Conservation (phyloP, 2,888 invertebrate species). For the Sisyra nigra region DNA sequence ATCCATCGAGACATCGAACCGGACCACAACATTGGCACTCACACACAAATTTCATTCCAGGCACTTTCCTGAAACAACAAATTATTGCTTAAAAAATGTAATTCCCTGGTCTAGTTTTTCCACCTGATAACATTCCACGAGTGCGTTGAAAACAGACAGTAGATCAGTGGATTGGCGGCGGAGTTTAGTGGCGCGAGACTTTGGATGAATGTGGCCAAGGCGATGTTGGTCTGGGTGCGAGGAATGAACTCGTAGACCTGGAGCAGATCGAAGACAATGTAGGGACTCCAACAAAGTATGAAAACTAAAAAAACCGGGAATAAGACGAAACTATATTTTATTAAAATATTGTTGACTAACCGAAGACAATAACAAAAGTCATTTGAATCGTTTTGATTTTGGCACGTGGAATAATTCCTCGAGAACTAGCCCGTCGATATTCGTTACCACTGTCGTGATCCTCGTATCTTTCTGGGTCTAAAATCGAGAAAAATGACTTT, state of each 20-base stretch:
- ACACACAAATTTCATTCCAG: no score
- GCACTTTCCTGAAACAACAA: no score
- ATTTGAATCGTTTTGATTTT: conserved; percentile 96
- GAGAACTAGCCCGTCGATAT: conserved; percentile 68
- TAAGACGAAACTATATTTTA: no score
- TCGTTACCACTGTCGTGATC: conserved; percentile 21
- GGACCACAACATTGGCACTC: no score
- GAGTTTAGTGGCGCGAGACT: conserved; percentile 87
- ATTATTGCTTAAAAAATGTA: background rate
- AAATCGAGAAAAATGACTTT: background rate
- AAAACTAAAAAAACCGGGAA: conserved; percentile 49
- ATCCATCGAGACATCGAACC: no score
- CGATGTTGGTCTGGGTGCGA: conserved; percentile 62
- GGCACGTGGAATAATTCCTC: conserved; percentile 86
- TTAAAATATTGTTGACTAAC: no score
- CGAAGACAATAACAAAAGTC: conserved; percentile 91
- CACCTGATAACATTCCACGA: conserved; percentile 59
- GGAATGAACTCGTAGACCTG: conserved; percentile 81
- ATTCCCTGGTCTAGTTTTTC: conserved; percentile 23
- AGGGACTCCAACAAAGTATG: conserved; percentile 91
- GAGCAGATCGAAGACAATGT: conserved; percentile 81
- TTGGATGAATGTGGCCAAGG: conserved; percentile 84
- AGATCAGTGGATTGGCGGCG: conserved; percentile 89
- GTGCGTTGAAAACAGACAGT: conserved; percentile 85
- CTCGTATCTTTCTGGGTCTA: conserved; percentile 10